Base-by-base conservation (phyloP, 2,113 vertebrate species). In the Clarias gariepinus region DNA sequence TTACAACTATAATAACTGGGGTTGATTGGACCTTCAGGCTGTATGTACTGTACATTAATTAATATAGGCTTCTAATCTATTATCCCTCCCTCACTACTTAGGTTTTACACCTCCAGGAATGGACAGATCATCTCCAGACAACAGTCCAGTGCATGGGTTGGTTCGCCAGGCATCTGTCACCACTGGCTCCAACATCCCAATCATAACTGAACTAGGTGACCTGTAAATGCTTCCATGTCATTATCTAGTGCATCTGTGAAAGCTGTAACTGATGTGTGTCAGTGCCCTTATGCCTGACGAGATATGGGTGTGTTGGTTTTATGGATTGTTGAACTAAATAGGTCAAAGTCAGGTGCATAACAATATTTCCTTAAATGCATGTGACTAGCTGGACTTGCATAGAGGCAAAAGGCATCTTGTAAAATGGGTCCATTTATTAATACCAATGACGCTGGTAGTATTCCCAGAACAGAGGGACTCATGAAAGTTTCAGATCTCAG, bases 91-190 rank as follows among this genome's bases (percentile, higher is more conserved):
- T 76, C 25, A 73, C 60, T 82, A 82, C 25, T 90, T 3, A 99
- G 98, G 98, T 90, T 99, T 99, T 95, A 99, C 97, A 71, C 98
- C 98, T 91, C 98, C 98, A 81, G 98, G 98, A 93, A 99, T 99
- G 98, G 98, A 99, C 92, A 95, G 98, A 91, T 95, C 97, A 47
- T 99, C 98, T 92, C 98, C 98, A 93, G 98, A 99, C 94, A 99
- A 97, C 92, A 99, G 98, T 93, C 98, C 98, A 81, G 97, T 99
- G 84, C 98, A 99, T 58, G 97, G 97, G 88, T 95, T 99, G 84
- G 94, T 98, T 87, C 97, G 97, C 30, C 98, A 99, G 91, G 96
- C 96, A 3, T 99, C 98, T 71, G 96, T 99, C 93, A 99, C 97
- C 25, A 99, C 97, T 36, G 98, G 98, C 88, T 95, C 97, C 91